Conservation (phyloP, 2,888 invertebrate genomes). For the Cantharis flavilabris region DNA sequence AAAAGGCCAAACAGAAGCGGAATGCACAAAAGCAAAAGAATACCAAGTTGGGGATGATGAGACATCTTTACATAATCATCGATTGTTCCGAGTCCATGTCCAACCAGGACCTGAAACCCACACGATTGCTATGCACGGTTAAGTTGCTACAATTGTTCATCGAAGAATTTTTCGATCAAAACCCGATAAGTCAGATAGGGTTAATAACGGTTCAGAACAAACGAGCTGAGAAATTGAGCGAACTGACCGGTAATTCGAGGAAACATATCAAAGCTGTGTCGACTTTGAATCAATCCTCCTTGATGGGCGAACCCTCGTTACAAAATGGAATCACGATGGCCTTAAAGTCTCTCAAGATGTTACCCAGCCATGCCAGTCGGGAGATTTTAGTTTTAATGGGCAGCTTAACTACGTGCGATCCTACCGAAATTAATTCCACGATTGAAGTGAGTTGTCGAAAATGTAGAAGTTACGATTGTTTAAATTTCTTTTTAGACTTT, state of each 20-base stretch:
- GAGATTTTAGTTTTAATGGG: conserved; percentile 92
- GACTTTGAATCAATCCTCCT: conserved; percentile 66
- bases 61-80: conserved; percentile 88
- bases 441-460: conserved; percentile 63
- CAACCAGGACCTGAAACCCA: conserved; percentile 94
- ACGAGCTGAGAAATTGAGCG: conserved; percentile 89
- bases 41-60: conserved; percentile 96
- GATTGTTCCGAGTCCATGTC: conserved; percentile 96
- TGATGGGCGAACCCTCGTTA: conserved; percentile 92
- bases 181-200: conserved; percentile 97
- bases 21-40: conserved; percentile 73
- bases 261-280: conserved; percentile 76
- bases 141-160: conserved; percentile 93
- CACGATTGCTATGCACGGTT: conserved; percentile 81
- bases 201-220: conserved; percentile 90
- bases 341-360: conserved; percentile 77
- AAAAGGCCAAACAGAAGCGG: conserved; percentile 83
- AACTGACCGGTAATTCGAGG: conserved; percentile 84
- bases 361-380: conserved; percentile 93
- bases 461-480: conserved; percentile 2
- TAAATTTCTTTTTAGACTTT: conserved; percentile 60
- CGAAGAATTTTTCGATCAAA: conserved; percentile 97
- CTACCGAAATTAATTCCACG: conserved; percentile 86
- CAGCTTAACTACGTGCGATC: conserved; percentile 96
- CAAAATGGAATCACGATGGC: conserved; percentile 95